Base-by-base conservation (phyloP, 2,113 vertebrate genomes). In the Neolamprologus cancellatus region DNA sequence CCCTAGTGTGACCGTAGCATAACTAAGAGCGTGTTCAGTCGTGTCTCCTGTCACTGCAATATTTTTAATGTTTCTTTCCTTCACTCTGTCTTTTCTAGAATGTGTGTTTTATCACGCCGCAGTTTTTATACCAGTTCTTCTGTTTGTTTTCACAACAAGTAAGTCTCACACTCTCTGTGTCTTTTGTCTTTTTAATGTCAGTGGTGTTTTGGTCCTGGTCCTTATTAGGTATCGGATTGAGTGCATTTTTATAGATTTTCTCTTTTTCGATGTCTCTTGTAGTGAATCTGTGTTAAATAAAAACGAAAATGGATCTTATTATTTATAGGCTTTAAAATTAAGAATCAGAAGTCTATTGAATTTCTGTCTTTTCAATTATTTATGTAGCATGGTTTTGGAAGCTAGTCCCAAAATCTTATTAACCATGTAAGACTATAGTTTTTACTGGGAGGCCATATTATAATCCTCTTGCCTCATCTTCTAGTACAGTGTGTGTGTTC, bases 121-220 rank as follows among this genome's bases (percentile, higher is more conserved):
- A 99, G 84, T 99, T 99, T 99, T 98, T 99, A 97, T 99, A 99
- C 98, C 99, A 99, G 97, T 99, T 99, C 98, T 98, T 98, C 97
- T 99, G 99, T 97, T 97, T 99, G 96, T 99, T 99, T 98, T 99
- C 99, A 96, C 99, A 99, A 95, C 99, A 99, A 96, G 99, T 99
- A 97, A 99, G 98, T 97, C 92, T 57, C 82, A 25, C 14, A 88
- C 82, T 93, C n/a, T 86, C 57, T 34, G 50, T 89, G 57, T 57
- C 17, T 81, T 81, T 32, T 82, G 14, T 9, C 66, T 39, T 32
- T 54, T 79, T 59, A 8, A 34, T 85, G 46, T 84, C 59, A 48
- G 15, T 74, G 30, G 88, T 30, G 10, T 17, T 74, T 53, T 85
- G 55, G 66, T 85, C 39, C 55, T 66, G 2, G 53, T 54, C 2